Conservation (phyloP, 2,888 invertebrate genomes). For the Torymus auratus region DNA sequence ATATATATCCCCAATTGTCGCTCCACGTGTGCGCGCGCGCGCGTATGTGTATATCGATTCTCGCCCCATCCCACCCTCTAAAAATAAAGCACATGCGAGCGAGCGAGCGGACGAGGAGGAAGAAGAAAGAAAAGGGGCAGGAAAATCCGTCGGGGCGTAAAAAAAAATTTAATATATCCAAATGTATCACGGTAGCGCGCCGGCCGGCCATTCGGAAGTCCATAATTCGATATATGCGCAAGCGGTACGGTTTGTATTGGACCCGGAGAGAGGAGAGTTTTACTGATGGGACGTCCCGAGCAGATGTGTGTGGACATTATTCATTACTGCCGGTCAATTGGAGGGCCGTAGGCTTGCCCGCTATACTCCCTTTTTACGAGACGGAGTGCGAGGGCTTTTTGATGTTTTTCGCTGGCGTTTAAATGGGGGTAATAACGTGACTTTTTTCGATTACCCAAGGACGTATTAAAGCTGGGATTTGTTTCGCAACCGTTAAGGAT, state of each 20-base stretch:
- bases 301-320: slow-evolving; percentile 74
- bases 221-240: slow-evolving; percentile 75
- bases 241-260: slow-evolving; percentile 48
- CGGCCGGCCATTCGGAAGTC: slow-evolving; percentile 73
- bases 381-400: no score
- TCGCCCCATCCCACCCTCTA: no score
- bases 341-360: slow-evolving; percentile 38
- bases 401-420: no score
- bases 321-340: slow-evolving; percentile 73
- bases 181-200: slow-evolving; percentile 71
- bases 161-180: slow-evolving; percentile 77
- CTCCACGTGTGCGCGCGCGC: neutral
- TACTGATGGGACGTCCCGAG: slow-evolving; percentile 74
- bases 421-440: no score
- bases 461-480: no score
- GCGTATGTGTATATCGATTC: slow-evolving; percentile 16
- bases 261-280: slow-evolving; percentile 67
- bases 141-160: slow-evolving; percentile 50
- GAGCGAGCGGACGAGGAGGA: neutral
- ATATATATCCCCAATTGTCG: slow-evolving; percentile 2
- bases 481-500: no score
- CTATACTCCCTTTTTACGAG: no score
- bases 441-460: no score
- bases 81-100: neutral
- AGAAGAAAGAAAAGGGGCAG: neutral